Base-by-base conservation (phyloP, 2,797 vertebrate species). In the Paguma larvata region DNA sequence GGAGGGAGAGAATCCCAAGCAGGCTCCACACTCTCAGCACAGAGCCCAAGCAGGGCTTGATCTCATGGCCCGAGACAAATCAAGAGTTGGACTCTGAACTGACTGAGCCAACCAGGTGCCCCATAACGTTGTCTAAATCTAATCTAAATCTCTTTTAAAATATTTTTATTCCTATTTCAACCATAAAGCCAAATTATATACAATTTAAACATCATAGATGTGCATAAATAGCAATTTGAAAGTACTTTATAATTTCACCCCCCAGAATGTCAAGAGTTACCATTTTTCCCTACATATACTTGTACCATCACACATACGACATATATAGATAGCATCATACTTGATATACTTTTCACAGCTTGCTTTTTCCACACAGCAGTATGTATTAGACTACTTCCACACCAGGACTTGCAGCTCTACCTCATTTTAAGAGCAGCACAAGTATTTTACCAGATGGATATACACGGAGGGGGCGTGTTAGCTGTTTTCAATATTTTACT, bases 131-230 rank as follows among this genome's bases (percentile, higher is more conserved):
- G 6, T 59, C 56, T 59, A 59, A 23, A 59, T 32, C 15, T 68
- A 88, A 34, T 46, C 48, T 92, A 70, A 86, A 86, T 91, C 48
- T 65, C 38, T 86, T 93, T 91, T 77, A 77, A 41, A 90, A 70
- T 68, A 90, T 32, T 15, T 82, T 92, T 94, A 48, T 89, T 80
- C 72, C 13, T 86, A 48, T 86, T 95, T 94, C 68, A 85, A 93
- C 30, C 48, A 41, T 53, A 96, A 93, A 70, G 13, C 44, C 83
- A 91, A 97, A 85, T 68, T 91, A 80, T 48, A 70, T 79, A 91
- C 91, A 95, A 96, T 34, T 79, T 79, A 95, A 67, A 80, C 48
- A 93, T 62, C 68, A 79, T 2, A 85, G 41, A 91, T 53, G 79
- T n/a, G 2, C 41, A 84, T 41, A 96, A 63, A 62, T 25, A 15